Evolutionary conservation across 2,113 vertebrate species (phyloP).

Genomic region (Vimba vimba): DNA sequence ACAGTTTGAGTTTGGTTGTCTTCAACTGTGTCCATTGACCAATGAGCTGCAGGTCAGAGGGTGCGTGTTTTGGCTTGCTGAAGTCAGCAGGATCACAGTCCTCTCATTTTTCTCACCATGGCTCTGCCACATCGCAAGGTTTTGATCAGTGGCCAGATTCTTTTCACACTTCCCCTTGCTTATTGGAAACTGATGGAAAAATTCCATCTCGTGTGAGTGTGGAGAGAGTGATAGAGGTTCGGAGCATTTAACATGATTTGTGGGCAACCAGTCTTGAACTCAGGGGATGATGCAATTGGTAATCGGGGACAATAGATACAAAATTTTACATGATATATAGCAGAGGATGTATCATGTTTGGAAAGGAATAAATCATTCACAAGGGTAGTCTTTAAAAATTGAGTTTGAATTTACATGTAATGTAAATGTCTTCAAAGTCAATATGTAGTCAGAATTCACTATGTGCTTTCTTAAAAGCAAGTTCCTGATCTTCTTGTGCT

Average conservation of each 20-base stretch:
- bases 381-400: neutral
- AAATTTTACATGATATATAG: neutral
- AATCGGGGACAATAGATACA: conserved; percentile 29
- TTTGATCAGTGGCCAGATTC: conserved; percentile 44
- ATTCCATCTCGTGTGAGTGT: conserved; percentile 20
- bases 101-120: conserved; percentile 39
- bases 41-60: conserved; percentile 42
- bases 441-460: neutral
- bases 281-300: conserved; percentile 16
- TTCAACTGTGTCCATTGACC: conserved; percentile 42
- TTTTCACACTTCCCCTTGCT: conserved; percentile 45
- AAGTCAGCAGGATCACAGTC: conserved; percentile 60
- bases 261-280: conserved; percentile 17
- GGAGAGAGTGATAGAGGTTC: conserved; percentile 23
- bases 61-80: conserved; percentile 46
- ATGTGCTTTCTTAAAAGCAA: neutral
- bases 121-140: conserved; percentile 4
- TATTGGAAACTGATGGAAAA: conserved; percentile 47
- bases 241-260: conserved; percentile 44
- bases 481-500: neutral
- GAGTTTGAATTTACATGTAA: neutral
- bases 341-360: neutral
- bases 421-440: neutral
- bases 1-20: conserved; percentile 34
- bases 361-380: neutral